Evolutionary conservation across 1,140 invertebrate genomes (phyloP).

Genomic region (Euglossa dilemma): DNA sequence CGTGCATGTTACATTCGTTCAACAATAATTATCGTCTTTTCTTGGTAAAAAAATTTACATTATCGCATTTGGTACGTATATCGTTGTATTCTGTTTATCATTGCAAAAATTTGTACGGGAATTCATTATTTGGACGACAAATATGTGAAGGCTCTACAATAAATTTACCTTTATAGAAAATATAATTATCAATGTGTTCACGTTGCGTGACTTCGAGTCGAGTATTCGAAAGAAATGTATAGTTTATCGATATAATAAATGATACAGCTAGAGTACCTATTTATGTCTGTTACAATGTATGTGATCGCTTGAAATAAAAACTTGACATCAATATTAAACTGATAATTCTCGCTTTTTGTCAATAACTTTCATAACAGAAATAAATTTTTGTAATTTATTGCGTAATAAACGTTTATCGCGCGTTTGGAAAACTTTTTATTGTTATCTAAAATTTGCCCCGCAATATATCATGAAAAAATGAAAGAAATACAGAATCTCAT

Average conservation of each 20-base stretch:
- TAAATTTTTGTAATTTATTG: neutral
- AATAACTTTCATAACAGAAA: neutral
- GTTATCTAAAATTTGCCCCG: neutral
- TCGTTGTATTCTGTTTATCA: neutral
- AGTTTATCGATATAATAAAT: conserved; percentile 64
- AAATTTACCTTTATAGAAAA: conserved; percentile 45
- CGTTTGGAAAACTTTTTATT: neutral
- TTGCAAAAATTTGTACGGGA: conserved; percentile 12
- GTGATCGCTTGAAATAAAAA: conserved; percentile 77
- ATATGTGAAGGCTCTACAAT: conserved; percentile 41
- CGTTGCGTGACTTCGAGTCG: conserved; percentile 61
- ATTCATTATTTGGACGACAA: conserved; percentile 40
- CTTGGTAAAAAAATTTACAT: neutral
- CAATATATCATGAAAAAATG: neutral
- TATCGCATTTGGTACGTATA: neutral
- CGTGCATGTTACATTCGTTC: conserved; percentile 22
- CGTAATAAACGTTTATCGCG: neutral
- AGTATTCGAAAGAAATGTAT: conserved; percentile 66
- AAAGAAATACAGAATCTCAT: conserved; percentile 17
- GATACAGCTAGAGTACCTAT: conserved; percentile 69
- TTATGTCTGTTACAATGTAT: conserved; percentile 75
- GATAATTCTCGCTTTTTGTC: neutral
- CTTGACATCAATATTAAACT: conserved; percentile 57
- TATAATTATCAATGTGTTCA: conserved; percentile 71
- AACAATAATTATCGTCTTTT: neutral